These are phyloP conservation scores for Cathartes aura DNA, from an alignment of 2,113 vertebrate genomes.

Conservation along the genomic window DNA sequence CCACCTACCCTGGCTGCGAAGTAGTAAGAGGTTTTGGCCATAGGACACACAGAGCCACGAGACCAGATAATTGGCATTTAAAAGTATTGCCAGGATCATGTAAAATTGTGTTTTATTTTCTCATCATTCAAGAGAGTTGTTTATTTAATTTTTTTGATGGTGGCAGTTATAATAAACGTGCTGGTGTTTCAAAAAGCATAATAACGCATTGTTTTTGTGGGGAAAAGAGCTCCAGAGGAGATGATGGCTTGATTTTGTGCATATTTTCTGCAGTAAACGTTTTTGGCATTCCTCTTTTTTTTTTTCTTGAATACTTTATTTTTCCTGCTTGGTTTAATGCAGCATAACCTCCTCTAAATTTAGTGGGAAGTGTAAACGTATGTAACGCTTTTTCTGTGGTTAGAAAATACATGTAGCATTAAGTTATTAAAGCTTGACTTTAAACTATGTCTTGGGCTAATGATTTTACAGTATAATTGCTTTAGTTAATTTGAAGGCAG, in stretches of 20 bases:
- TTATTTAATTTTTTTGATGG: background rate
- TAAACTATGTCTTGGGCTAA: slow-evolving; percentile 71
- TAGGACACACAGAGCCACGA: background rate
- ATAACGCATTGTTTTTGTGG: background rate
- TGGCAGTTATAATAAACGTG: background rate
- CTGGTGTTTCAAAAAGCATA: background rate
- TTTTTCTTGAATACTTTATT: background rate
- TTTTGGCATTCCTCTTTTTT: background rate
- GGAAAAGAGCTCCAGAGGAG: background rate
- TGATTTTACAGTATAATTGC: slow-evolving; percentile 73
- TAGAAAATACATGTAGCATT: slow-evolving; percentile 67
- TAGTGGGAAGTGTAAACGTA: slow-evolving; percentile 61
- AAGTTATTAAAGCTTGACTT: slow-evolving; percentile 73
- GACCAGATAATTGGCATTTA: background rate
- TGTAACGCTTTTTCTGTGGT: slow-evolving; percentile 69
- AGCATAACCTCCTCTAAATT: slow-evolving; percentile 62
- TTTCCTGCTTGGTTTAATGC: slow-evolving; percentile 63
- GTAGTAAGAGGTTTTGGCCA: background rate
- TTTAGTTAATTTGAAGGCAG: slow-evolving; percentile 70
- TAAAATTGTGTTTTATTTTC: background rate
- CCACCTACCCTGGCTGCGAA: background rate
- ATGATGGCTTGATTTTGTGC: background rate
- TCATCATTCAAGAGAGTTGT: background rate
- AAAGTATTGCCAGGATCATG: background rate
- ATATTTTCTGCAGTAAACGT: slow-evolving; percentile 1